Percentiles rank a stretch among this genome's conserved stretches.
These are phyloP conservation scores for Serilophus lunatus DNA, from an alignment of 2,113 vertebrate genomes.

Conservation along the genomic window DNA sequence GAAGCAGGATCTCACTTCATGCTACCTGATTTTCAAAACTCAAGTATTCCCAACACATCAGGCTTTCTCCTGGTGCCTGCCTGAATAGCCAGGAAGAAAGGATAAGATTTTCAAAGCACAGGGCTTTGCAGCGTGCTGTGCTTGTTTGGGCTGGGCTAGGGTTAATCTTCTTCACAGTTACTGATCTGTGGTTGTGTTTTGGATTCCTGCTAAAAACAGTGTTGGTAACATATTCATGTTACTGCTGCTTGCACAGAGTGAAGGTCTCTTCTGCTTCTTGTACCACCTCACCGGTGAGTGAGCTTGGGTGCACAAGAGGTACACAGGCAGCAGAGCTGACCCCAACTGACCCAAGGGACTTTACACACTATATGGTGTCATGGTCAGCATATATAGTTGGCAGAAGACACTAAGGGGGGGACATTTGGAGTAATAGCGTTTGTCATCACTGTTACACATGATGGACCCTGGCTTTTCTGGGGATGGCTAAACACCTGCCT, in stretches of 20 bases:
- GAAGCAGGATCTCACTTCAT: background rate
- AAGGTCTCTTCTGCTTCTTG: background rate
- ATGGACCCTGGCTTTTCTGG: background rate
- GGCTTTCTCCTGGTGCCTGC: background rate
- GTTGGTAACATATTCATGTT: background rate
- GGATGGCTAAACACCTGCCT: background rate
- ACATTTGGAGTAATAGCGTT: fast-evolving
- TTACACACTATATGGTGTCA: background rate
- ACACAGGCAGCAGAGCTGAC: background rate
- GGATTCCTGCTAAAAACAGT: background rate
- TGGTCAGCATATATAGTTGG: background rate
- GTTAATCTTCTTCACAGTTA: background rate
- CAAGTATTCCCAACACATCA: fast-evolving
- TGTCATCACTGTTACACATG: fast-evolving
- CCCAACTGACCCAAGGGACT: background rate
- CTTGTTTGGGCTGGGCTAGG: background rate
- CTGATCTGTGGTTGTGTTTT: background rate
- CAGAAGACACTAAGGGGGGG: background rate
- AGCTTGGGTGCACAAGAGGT: background rate
- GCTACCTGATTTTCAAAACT: background rate
- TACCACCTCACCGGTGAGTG: fast-evolving
- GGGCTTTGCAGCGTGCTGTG: background rate
- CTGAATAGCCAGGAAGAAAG: background rate
- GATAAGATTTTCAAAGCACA: background rate
- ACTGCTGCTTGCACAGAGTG: background rate